phyloP scores from a whole-genome alignment of 23 tunicate species.

The Diplosoma virens region DNA sequence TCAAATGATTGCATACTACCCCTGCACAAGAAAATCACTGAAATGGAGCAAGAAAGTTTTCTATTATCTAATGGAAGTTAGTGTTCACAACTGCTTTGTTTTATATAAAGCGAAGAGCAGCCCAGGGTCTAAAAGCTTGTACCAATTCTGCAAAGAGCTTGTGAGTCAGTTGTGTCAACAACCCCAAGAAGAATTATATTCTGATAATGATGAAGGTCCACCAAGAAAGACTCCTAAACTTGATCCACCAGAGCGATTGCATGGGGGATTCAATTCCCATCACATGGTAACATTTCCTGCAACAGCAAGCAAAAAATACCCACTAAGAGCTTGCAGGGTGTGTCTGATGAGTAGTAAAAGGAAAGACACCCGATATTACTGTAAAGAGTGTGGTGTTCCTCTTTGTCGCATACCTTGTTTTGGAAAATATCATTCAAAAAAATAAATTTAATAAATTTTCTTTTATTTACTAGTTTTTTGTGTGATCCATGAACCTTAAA shows the following conservation, averaged over 20 bases:
- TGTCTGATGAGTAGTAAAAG: neutral
- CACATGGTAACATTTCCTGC: slow-evolving; percentile 14
- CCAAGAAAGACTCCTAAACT: neutral
- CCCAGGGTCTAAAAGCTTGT: neutral
- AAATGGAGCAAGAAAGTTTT: slow-evolving; percentile 30
- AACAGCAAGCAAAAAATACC: slow-evolving; percentile 22
- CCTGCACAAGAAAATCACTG: slow-evolving; percentile 24
- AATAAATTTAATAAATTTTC: too few relatives aligned
- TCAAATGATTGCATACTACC: slow-evolving; percentile 38
- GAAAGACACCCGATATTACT: slow-evolving; percentile 20
- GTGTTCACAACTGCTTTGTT: slow-evolving; percentile 37
- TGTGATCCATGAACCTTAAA: too few relatives aligned
- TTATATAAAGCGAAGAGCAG: slow-evolving; percentile 19
- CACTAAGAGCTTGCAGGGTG: slow-evolving; percentile 11
- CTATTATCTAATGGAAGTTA: slow-evolving; percentile 24
- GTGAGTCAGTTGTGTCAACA: slow-evolving; percentile 6
- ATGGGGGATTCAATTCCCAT: slow-evolving; percentile 21
- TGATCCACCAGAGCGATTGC: slow-evolving; percentile 21
- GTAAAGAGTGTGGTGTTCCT: slow-evolving; percentile 20
- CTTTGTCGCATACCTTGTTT: slow-evolving; percentile 8
- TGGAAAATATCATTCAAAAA: slow-evolving; percentile 3
- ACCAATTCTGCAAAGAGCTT: slow-evolving; percentile 10
- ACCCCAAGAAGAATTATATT: slow-evolving; percentile 14
- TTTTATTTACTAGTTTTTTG: too few relatives aligned
- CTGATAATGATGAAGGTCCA: slow-evolving; percentile 13